These are phyloP conservation scores for Mesocricetus auratus DNA, from an alignment of 2,113 vertebrate species.

Conservation along the genomic window DNA sequence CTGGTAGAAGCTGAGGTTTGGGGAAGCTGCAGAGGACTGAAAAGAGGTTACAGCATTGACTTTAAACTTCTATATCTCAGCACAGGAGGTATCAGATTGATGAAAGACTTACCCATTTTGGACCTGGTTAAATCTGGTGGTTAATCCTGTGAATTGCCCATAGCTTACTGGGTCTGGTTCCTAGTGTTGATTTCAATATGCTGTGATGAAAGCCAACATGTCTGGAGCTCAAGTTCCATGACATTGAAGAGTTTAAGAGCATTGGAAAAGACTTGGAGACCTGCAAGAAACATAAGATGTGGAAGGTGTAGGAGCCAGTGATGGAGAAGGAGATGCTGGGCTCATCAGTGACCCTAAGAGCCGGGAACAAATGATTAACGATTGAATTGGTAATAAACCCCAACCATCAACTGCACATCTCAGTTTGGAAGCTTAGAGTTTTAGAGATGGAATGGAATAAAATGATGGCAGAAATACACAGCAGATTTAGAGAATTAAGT, in stretches of 20 bases:
- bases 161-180: slow-evolving; percentile 26
- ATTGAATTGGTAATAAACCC: slow-evolving; percentile 96
- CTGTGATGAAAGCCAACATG: slow-evolving; percentile 95
- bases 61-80: slow-evolving; percentile 42
- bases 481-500: slow-evolving; percentile 56
- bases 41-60: slow-evolving; percentile 27
- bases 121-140: slow-evolving; percentile 5
- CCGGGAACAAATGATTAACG: slow-evolving; percentile 94
- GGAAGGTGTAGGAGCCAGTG: slow-evolving; percentile 88
- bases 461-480: slow-evolving; percentile 60
- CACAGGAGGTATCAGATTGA: slow-evolving; percentile 51
- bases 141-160: slow-evolving; percentile 38
- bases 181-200: slow-evolving; percentile 85
- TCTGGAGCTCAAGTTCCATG: slow-evolving; percentile 95
- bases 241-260: slow-evolving; percentile 96
- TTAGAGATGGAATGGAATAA: slow-evolving; percentile 69
- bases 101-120: slow-evolving; percentile 53
- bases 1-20: background rate
- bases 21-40: background rate
- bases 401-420: slow-evolving; percentile 92
- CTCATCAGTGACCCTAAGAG: slow-evolving; percentile 88
- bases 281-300: slow-evolving; percentile 94
- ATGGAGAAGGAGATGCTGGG: slow-evolving; percentile 88
- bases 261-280: slow-evolving; percentile 89
- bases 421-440: slow-evolving; percentile 95